Percentiles rank a stretch among this genome's conserved stretches.
Evolutionary conservation across 2,113 vertebrate genomes (phyloP).

Genomic region (Romanogobio albipinnatus): DNA sequence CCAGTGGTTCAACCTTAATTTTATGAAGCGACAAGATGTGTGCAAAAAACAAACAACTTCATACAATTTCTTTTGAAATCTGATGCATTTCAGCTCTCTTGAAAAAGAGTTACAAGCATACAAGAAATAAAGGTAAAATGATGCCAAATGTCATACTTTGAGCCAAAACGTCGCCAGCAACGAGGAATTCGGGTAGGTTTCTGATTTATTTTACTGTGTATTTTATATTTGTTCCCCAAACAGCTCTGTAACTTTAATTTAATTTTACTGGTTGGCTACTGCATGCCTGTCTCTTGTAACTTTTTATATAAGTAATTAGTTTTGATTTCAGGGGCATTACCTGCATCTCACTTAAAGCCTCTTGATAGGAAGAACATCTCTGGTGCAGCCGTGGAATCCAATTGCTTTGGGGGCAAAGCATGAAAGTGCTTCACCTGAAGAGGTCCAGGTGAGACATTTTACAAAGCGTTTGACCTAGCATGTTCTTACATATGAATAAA

Average conservation of each 20-base stretch:
- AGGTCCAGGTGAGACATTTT: slow-evolving; percentile 67
- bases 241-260: neutral
- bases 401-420: slow-evolving; percentile 44
- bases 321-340: slow-evolving; percentile 79
- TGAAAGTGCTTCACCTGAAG: slow-evolving; percentile 4
- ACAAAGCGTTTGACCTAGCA: neutral
- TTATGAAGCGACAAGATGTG: no score
- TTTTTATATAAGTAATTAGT: neutral
- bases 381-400: slow-evolving; percentile 80
- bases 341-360: slow-evolving; percentile 87
- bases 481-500: neutral
- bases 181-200: slow-evolving; percentile 81
- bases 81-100: slow-evolving; percentile 77
- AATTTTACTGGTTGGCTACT: neutral
- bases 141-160: slow-evolving; percentile 84
- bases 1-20: no score
- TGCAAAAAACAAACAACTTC: no score
- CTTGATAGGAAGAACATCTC: slow-evolving; percentile 82
- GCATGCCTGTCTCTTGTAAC: neutral
- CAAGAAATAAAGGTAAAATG: slow-evolving; percentile 79
- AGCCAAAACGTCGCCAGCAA: slow-evolving; percentile 81
- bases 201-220: neutral
- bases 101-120: slow-evolving; percentile 81
- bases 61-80: neutral
- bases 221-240: neutral